These are phyloP conservation scores for Ichneumoninae sp. DNA, from an alignment of 2,888 invertebrate genomes.

Conservation along the genomic window DNA sequence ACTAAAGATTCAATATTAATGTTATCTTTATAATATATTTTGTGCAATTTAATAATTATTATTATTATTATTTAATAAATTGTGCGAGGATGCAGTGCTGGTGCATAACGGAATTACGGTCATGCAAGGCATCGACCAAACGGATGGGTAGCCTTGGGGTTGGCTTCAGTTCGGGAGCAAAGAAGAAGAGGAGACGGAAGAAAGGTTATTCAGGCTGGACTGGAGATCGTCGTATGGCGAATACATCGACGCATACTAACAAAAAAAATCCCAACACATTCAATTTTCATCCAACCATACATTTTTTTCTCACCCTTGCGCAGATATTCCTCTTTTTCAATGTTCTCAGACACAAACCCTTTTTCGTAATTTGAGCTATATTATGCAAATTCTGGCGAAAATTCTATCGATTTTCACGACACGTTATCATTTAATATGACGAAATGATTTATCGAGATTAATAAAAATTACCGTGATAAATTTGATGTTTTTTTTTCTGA, in stretches of 20 bases:
- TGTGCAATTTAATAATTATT: slow-evolving; percentile 45
- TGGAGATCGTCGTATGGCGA: neutral
- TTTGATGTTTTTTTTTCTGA: no score
- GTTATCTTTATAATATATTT: slow-evolving; percentile 29
- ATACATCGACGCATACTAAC: no score
- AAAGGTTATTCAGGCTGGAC: neutral
- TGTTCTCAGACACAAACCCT: no score
- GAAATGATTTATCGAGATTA: no score
- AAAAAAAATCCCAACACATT: neutral
- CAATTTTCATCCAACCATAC: neutral
- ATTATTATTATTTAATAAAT: slow-evolving; percentile 1
- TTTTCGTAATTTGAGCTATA: no score
- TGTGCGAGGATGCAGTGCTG: slow-evolving; percentile 62
- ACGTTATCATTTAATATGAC: no score
- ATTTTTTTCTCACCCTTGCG: neutral
- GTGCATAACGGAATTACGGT: slow-evolving; percentile 65
- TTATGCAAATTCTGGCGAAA: no score
- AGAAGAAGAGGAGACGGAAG: neutral
- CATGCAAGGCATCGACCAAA: slow-evolving; percentile 63
- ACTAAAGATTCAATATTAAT: slow-evolving; percentile 12
- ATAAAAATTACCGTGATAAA: no score
- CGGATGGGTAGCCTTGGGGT: slow-evolving; percentile 36
- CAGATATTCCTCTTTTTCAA: neutral
- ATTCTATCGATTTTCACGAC: no score
- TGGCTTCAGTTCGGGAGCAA: slow-evolving; percentile 36